These are phyloP conservation scores for Crenichthys baileyi DNA, from an alignment of 2,797 vertebrate genomes.

Conservation along the genomic window DNA sequence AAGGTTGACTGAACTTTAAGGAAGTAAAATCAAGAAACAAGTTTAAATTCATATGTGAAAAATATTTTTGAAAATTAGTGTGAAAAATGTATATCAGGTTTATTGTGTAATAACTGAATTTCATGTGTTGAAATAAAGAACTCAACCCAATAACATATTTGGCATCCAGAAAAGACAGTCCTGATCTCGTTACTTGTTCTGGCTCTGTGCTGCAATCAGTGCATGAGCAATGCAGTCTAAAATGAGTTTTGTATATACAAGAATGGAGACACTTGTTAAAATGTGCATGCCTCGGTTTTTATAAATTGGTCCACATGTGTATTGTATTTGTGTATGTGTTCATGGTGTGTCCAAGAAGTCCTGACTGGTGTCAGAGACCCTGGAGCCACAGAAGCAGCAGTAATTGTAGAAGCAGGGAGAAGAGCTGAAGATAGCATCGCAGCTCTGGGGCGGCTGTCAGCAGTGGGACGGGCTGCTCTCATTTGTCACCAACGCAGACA, in stretches of 20 bases:
- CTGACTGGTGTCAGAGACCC: slow-evolving; percentile 55
- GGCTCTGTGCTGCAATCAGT: not conserved
- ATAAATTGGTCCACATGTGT: slow-evolving; percentile 16
- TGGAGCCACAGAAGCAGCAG: slow-evolving; percentile 57
- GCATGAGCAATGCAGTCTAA: not conserved
- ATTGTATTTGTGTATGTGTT: slow-evolving; percentile 44
- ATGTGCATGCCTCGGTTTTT: slow-evolving; percentile 28
- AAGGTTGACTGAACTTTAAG: slow-evolving; percentile 11
- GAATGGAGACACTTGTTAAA: slow-evolving; percentile 33
- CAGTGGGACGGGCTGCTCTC: slow-evolving; percentile 60
- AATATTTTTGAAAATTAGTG: not conserved
- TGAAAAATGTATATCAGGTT: not conserved
- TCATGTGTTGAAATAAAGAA: not conserved
- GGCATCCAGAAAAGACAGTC: not conserved
- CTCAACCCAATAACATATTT: slow-evolving; percentile 5
- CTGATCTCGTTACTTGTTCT: not conserved
- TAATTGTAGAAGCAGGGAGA: slow-evolving; percentile 76
- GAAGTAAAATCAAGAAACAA: slow-evolving; percentile 23
- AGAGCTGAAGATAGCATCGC: slow-evolving; percentile 76
- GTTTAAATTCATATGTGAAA: slow-evolving; percentile 5
- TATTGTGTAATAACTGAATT: slow-evolving; percentile 3
- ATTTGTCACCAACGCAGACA: slow-evolving; percentile 72
- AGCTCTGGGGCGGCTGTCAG: slow-evolving; percentile 71
- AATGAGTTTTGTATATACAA: slow-evolving; percentile 14
- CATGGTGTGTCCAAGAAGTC: slow-evolving; percentile 24